These are phyloP conservation scores for Xylota sylvarum DNA, from an alignment of 2,888 invertebrate genomes.

Conservation along the genomic window DNA sequence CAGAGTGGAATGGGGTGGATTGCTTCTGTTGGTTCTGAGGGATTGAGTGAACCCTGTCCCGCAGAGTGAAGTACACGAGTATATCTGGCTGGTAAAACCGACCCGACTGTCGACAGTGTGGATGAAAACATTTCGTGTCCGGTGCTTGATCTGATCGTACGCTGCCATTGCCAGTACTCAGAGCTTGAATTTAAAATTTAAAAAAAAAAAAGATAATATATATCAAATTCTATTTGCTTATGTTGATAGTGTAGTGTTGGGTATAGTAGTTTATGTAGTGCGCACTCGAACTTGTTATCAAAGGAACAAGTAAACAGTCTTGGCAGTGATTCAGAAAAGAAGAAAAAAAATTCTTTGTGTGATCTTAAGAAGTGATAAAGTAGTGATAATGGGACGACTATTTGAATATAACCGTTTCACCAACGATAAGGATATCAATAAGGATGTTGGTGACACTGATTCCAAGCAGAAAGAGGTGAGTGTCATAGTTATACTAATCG, in stretches of 20 bases:
- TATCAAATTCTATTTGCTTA: not conserved
- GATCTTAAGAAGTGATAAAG: constrained; percentile 54
- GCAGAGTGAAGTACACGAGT: constrained; percentile 35
- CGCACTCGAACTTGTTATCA: constrained; percentile 15
- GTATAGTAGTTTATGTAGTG: not conserved
- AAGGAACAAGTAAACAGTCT: constrained; percentile 3
- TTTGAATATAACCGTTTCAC: constrained; percentile 83
- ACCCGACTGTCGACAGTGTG: constrained; percentile 57
- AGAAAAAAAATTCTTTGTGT: not conserved
- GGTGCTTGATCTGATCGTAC: constrained; percentile 83
- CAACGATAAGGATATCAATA: constrained; percentile 77
- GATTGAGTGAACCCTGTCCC: constrained; percentile 63
- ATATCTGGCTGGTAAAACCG: constrained; percentile 40
- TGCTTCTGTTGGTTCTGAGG: constrained; percentile 29
- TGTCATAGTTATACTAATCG: not conserved
- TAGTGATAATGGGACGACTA: constrained; percentile 81
- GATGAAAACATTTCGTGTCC: constrained; percentile 82
- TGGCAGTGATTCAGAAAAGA: not conserved
- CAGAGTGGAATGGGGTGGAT: constrained; percentile 63
- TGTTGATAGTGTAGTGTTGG: constrained; percentile 11
- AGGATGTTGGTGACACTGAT: constrained; percentile 40
- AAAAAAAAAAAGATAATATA: not conserved
- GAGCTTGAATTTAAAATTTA: constrained; percentile 13
- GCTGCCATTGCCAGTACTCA: constrained; percentile 21
- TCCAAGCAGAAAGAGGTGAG: constrained; percentile 79